These are phyloP conservation scores for Acrocephalus kingi DNA, from an alignment of 2,113 vertebrate species.

Conservation along the genomic window DNA sequence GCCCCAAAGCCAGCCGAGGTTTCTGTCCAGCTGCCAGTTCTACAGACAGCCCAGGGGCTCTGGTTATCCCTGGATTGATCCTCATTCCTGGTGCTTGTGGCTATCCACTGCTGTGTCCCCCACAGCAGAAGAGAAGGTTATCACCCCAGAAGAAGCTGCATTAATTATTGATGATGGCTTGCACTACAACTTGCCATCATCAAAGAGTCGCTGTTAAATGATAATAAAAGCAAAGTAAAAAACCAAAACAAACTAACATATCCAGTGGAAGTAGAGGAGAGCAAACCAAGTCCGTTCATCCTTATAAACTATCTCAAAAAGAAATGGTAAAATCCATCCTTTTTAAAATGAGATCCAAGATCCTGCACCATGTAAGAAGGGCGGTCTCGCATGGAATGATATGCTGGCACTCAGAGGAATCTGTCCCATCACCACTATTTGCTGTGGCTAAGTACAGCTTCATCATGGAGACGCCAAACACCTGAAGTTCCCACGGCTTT, in stretches of 20 bases:
- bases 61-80: accelerated
- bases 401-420: background rate
- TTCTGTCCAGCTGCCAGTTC: background rate
- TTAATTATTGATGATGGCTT: background rate
- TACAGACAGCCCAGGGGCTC: background rate
- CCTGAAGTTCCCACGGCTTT: background rate
- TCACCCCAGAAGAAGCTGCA: background rate
- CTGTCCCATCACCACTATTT: background rate
- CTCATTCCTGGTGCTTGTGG: background rate
- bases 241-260: background rate
- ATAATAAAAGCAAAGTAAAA: background rate
- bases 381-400: background rate
- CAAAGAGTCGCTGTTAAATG: background rate
- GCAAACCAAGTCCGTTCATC: background rate
- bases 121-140: background rate
- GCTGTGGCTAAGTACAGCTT: background rate
- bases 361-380: background rate
- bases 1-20: background rate
- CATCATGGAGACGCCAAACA: background rate
- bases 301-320: background rate
- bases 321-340: background rate
- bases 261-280: background rate
- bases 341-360: background rate
- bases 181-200: background rate
- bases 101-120: background rate